Percentiles rank a stretch among this genome's conserved stretches.
These are phyloP conservation scores for Ophraella communa DNA, from an alignment of 2,888 invertebrate genomes.

Conservation along the genomic window DNA sequence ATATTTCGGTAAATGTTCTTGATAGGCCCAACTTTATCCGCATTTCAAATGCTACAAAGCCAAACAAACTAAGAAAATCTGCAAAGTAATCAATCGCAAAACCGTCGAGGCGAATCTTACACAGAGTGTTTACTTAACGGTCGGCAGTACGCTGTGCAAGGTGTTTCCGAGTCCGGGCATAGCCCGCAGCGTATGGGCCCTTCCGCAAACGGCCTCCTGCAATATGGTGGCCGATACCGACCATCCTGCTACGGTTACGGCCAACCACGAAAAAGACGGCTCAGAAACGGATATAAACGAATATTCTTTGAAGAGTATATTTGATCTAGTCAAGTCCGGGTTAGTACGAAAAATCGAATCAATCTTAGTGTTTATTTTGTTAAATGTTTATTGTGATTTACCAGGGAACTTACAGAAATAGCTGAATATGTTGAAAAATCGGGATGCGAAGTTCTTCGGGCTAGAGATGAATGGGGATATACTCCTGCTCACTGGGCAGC, in stretches of 20 bases:
- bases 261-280: slow-evolving; percentile 61
- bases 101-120: slow-evolving; percentile 1
- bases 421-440: slow-evolving; percentile 84
- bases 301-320: slow-evolving; percentile 72
- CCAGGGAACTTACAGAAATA: slow-evolving; percentile 80
- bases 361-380: too few species aligned
- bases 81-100: slow-evolving; percentile 20
- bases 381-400: slow-evolving; percentile 1
- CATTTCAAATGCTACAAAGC: slow-evolving; percentile 8
- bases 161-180: slow-evolving; percentile 88
- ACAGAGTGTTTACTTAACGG: slow-evolving; percentile 18
- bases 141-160: slow-evolving; percentile 59
- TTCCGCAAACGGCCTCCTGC: slow-evolving; percentile 80
- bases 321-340: slow-evolving; percentile 87
- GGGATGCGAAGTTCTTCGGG: slow-evolving; percentile 77
- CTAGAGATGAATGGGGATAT: slow-evolving; percentile 90
- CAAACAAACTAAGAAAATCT: slow-evolving; percentile 3
- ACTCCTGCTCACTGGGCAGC: slow-evolving; percentile 94
- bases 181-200: slow-evolving; percentile 88
- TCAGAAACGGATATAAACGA: slow-evolving; percentile 60
- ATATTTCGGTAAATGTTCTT: not conserved
- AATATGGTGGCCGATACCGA: slow-evolving; percentile 78
- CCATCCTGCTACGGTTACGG: slow-evolving; percentile 58
- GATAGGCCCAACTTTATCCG: not conserved
- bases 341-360: too few species aligned